Base-by-base conservation (phyloP, 2,888 invertebrate genomes). In the Hypena proboscidalis region DNA sequence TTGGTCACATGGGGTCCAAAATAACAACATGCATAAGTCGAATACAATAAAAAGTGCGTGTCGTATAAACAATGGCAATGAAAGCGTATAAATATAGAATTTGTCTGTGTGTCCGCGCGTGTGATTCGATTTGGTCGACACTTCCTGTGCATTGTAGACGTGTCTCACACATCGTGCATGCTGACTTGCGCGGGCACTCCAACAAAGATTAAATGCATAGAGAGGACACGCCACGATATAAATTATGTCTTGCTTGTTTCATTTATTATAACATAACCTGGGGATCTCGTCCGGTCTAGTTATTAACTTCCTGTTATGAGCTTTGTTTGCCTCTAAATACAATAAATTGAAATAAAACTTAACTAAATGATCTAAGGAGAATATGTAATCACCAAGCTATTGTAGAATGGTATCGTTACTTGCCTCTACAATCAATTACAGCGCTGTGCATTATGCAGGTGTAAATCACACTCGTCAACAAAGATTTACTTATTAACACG, bases 131-230 rank as follows among this genome's bases (percentile, higher is more conserved):
- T 83, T 81, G 72, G 83, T 82, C 84, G 84, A 83, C 89, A 86
- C 83, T 86, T 89, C 89, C 89, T 85, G 88, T 82, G 85, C 80
- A 83, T 87, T 88, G 89, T 87, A 67, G 79, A 75, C 66, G 70
- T 70, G 80, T 80, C 83, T 80, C 82, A 74, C 76, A 72, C 75
- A 64, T 65, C 72, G 70, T 59, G 23, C 53, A 42, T 55, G 67
- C 66, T 70, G 65, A 70, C 74, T 72, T 78, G 80, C 84, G 79
- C 77, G 45, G 60, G 80, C 78, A 80, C 75, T 75, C 15, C 21
- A 6, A 8, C 79, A 77, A 42, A 66, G 70, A 77, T 44, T 58
- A 72, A 43, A 14, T 25, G 10, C 10, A 17, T 53, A 74, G 69
- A 68, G 14, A 36, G 31, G 59, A 49, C 55, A 57, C 7, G 15